A percentile compares a stretch with the other conserved stretches of the same genome.
phyloP scores from a whole-genome alignment of 2,797 vertebrate genomes.

The Falco biarmicus region DNA sequence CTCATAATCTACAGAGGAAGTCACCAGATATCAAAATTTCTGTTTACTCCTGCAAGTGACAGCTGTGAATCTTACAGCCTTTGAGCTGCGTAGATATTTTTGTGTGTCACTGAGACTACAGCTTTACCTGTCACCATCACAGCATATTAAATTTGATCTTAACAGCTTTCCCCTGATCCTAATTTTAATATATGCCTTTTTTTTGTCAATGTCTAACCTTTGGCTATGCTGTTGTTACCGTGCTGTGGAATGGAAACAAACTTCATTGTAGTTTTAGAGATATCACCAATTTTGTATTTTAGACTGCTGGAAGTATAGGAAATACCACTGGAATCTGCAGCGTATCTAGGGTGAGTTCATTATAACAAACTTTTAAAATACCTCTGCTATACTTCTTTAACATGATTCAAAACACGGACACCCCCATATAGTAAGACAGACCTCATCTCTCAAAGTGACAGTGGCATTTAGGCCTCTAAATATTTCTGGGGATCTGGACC shows the following conservation, averaged over 20 bases:
- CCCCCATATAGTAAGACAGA: background rate
- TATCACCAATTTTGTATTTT: background rate
- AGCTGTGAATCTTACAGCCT: background rate
- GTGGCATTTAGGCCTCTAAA: background rate
- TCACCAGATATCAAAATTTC: background rate
- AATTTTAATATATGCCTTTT: background rate
- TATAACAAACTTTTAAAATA: background rate
- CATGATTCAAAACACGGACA: background rate
- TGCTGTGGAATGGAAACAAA: background rate
- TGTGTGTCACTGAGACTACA: background rate
- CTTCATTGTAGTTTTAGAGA: background rate
- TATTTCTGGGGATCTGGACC: background rate
- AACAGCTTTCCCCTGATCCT: background rate
- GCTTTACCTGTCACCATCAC: background rate
- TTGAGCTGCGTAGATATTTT: background rate
- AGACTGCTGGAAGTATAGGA: background rate
- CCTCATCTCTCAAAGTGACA: background rate
- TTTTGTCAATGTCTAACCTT: background rate
- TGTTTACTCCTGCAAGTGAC: background rate
- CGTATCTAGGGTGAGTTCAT: background rate
- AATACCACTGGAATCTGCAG: background rate
- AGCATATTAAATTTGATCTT: background rate
- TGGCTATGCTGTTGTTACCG: background rate
- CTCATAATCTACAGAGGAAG: background rate
- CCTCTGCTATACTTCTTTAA: background rate